Evolutionary conservation across 1,140 invertebrate genomes (phyloP), one percentile per base, ranked within the genome.

Genomic region (Leptinotarsa undecemlineata): DNA sequence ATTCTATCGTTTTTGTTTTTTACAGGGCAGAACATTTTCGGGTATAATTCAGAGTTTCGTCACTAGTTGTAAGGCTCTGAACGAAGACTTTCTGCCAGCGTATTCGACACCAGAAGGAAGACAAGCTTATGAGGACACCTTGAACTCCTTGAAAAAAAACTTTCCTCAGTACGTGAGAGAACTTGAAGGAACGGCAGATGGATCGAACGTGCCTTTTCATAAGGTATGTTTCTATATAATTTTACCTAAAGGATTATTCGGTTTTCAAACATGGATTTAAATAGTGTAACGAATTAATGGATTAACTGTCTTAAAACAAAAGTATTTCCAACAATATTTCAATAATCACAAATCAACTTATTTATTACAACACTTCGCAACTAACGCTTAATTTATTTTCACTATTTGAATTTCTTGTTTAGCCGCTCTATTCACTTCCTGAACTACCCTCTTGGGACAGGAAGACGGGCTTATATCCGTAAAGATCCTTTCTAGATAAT

Each of bases 151-250:
- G 26, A 88, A 90, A 76, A 82, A 88, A 62, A 90, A 91, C 76
- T 96, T 90, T 85, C 94, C 95, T 0, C 92, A 95, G 73, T 96
- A 96, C 80, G 85, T 96, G 0, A 87, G 90, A 48, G 95, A 96
- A 85, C 85, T 96, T n/a, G 88, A 94, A 84, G 95, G 95, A 48
- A 91, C 91, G 3, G 93, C 95, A 17, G 92, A 95, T 82, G 95
- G 95, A 3, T 91, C 94, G 13, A 87, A 91, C 76, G 91, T 96
- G 11, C 91, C 94, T 2, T 96, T 96, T 83, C 86, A 94, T 79
- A 92, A 94, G 87, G 93, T 94, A 86, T 76, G 66, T 17, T 57
- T 57, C 51, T 75, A 64, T 74, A 60, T 20, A 68, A 60, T 19
- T 69, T 2, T 26, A 26, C 0, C 23, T 26, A 26, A 26, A 26